These are phyloP conservation scores for Neodiprion lecontei DNA, from an alignment of 1,140 invertebrate species.

Conservation along the genomic window DNA sequence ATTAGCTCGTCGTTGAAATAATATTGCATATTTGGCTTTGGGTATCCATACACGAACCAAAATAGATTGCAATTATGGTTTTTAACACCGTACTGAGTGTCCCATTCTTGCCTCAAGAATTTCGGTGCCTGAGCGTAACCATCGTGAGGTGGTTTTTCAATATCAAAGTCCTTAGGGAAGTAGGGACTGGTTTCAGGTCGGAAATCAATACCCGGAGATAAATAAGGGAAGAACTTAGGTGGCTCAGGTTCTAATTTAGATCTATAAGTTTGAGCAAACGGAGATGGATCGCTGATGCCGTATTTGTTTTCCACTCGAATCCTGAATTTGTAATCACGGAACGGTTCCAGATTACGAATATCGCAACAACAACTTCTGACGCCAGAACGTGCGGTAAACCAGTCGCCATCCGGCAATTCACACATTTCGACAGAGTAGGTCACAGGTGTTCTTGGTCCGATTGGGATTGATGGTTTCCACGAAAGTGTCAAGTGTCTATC, in stretches of 20 bases:
- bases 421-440: conserved; percentile 96
- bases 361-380: conserved; percentile 85
- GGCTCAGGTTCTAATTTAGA: conserved; percentile 81
- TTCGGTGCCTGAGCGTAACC: conserved; percentile 81
- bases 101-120: conserved; percentile 85
- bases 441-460: conserved; percentile 80
- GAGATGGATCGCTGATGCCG: conserved; percentile 95
- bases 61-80: conserved; percentile 86
- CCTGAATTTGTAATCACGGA: conserved; percentile 90
- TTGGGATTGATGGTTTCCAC: conserved; percentile 90
- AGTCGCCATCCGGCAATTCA: conserved; percentile 85
- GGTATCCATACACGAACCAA: conserved; percentile 94
- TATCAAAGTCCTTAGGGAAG: conserved; percentile 90
- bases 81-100: conserved; percentile 87
- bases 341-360: conserved; percentile 82
- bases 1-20: conserved; percentile 85
- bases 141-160: conserved; percentile 84
- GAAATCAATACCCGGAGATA: conserved; percentile 83
- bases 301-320: conserved; percentile 95
- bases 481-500: conserved; percentile 84
- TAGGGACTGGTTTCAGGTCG: conserved; percentile 87
- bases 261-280: conserved; percentile 81
- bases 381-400: conserved; percentile 83
- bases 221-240: conserved; percentile 79
- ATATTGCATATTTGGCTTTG: conserved; percentile 88